Base-by-base conservation (phyloP, 2,888 invertebrate species). In the Archips xylosteana region DNA sequence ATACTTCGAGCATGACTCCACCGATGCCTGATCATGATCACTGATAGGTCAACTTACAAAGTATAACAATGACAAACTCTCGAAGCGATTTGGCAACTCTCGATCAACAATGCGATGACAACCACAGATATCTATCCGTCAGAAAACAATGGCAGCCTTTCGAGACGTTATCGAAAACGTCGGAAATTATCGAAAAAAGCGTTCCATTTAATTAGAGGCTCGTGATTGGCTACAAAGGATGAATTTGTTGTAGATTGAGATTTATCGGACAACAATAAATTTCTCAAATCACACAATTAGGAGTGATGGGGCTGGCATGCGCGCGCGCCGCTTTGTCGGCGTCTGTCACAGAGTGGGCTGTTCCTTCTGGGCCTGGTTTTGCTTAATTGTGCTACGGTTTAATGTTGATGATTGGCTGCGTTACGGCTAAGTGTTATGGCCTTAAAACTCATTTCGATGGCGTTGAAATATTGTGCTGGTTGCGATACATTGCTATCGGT, bases 231-330 rank as follows among this genome's bases (percentile, higher is more conserved):
- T 81, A 90, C 91, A 92, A 91, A 89, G 89, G 91, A 89, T 86
- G 85, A 88, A 91, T 91, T 91, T 91, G 91, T 90, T 90, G 85
- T 83, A 84, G 91, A 91, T 91, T 89, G 89, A 92, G 90, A 89
- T 91, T 91, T 90, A 87, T 86, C 85, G 87, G 84, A 82, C 88
- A 90, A 94, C 94, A 94, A 93, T 90, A 91, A 87, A 89, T 92
- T 93, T 92, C 92, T 94, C 94, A 90, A 92, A 92, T 92, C 94
- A 90, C 90, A 94, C 94, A 94, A 94, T 94, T 94, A 94, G 89
- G 92, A 89, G 85, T 89, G 92, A 93, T 92, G 92, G 89, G 85
- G 63, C 69, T 64, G 63, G 49, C 73, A 84, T 86, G 84, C 84
- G 79, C 81, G 80, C 87, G 79, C 89, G 89, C 89, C 80, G 88